Conservation (phyloP, 2,113 vertebrate species). For the Campylomormyrus tamandua region DNA sequence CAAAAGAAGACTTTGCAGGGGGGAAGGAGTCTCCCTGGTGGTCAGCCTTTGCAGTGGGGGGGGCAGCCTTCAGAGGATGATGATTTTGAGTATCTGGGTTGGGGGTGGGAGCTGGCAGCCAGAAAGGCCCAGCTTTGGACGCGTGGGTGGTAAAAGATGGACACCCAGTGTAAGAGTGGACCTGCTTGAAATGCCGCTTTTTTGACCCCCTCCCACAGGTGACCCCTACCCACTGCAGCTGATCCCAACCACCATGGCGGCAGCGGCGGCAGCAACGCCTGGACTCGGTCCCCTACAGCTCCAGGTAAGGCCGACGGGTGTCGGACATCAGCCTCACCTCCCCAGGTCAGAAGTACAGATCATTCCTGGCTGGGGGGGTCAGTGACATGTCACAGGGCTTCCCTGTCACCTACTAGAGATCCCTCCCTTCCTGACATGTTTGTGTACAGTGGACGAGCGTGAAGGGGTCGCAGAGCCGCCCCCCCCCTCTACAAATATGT, state of each 20-base stretch:
- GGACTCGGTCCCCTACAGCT: constrained; percentile 90
- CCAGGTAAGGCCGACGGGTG: constrained; percentile 71
- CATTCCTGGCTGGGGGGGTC: too few relatives aligned
- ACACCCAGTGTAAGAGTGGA: constrained; percentile 4
- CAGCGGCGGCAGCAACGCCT: constrained; percentile 85
- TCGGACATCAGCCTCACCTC: background rate
- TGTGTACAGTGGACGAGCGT: background rate
- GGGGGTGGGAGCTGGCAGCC: background rate
- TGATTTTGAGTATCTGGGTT: background rate
- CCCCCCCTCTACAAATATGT: background rate
- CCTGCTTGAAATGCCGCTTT: constrained; percentile 62
- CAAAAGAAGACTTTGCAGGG: constrained; percentile 77
- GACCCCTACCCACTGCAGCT: constrained; percentile 98
- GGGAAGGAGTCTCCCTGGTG: constrained; percentile 69
- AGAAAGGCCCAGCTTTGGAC: background rate
- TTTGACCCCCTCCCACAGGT: constrained; percentile 75
- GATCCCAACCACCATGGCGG: constrained; percentile 97
- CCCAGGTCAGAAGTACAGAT: background rate
- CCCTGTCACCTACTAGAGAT: too few relatives aligned
- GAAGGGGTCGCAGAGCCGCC: background rate
- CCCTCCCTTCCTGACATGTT: background rate
- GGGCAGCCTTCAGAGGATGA: background rate
- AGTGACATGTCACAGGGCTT: background rate
- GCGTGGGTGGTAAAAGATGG: constrained; percentile 20
- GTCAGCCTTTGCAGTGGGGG: constrained; percentile 70